Evolutionary conservation across 2,888 invertebrate genomes (phyloP), one percentile per base, ranked within the genome.

Genomic region (Neoascia interrupta): DNA sequence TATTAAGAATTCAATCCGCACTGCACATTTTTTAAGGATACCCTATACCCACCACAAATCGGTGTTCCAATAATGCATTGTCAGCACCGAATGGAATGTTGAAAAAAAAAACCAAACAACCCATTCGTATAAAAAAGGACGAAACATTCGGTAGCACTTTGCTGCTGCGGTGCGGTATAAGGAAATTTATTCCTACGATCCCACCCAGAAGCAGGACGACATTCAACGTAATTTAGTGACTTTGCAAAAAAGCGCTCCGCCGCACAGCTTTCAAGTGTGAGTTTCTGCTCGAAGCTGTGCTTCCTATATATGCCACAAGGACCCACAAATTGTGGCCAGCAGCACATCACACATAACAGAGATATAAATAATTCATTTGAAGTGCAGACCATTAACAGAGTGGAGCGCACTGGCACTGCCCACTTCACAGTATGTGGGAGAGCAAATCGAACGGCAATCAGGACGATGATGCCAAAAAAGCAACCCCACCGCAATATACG

Each of bases 121-220:
- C 3, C 18, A 15, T 26, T n/a, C n/a, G 64, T 54, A 66, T 66
- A 75, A 74, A 81, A 75, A 69, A 79, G 64, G 60, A 76, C 68
- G 68, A 76, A 63, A 81, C 54, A 63, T 66, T 68, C 58, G 45
- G 56, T 63, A 16, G 64, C 51, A 73, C 28, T 68, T 58, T 76
- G 81, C 54, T 45, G 45, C 31, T 31, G 31, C 31, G 31, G 31
- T 8, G 31, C 19, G 49, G 58, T 41, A 60, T 61, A 58, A 73
- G 41, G 81, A 81, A 83, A 81, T 83, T 82, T 83, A 82, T 82
- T 79, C 76, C 64, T 58, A 34, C 49, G 80, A 75, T 80, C 70
- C 81, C 83, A 82, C 82, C 83, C 83, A 83, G n/a, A n/a, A n/a
- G n/a, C n/a, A n/a, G 69, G 81, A 81, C 74, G 79, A 83, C 76